Percentiles rank a stretch among this genome's conserved stretches.
phyloP scores from a whole-genome alignment of 1,140 invertebrate species.

The Aphidius ervi region DNA sequence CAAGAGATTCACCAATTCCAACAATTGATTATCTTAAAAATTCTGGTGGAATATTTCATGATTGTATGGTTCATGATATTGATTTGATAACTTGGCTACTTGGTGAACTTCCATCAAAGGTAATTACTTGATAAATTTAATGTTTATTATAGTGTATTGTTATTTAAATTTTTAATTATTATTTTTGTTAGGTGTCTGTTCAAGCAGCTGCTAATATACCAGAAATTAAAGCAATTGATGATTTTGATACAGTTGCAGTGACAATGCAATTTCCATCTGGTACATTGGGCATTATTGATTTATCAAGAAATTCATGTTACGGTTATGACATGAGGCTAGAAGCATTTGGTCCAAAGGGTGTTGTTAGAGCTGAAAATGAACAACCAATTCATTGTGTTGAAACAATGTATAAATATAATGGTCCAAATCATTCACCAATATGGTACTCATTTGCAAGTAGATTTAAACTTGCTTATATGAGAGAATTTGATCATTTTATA shows the following conservation, averaged over 20 bases:
- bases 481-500: conserved; percentile 65
- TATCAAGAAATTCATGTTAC: conserved; percentile 60
- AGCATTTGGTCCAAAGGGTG: conserved; percentile 60
- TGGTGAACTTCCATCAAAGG: conserved; percentile 57
- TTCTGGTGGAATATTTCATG: conserved; percentile 71
- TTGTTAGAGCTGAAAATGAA: conserved; percentile 59
- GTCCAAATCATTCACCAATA: conserved; percentile 53
- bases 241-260: conserved; percentile 64
- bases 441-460: conserved; percentile 63
- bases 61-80: conserved; percentile 70
- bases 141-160: conserved; percentile 14
- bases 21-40: conserved; percentile 59
- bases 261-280: conserved; percentile 63
- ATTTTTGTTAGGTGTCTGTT: conserved; percentile 51
- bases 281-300: conserved; percentile 60
- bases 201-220: conserved; percentile 55
- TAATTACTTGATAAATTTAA: conserved; percentile 20
- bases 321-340: conserved; percentile 72
- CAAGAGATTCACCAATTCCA: conserved; percentile 62
- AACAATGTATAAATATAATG: conserved; percentile 43
- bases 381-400: conserved; percentile 53
- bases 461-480: conserved; percentile 57
- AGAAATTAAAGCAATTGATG: conserved; percentile 59
- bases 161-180: conserved; percentile 8
- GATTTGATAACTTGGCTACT: conserved; percentile 62